Evolutionary conservation across 2,888 invertebrate genomes (phyloP).

Genomic region (Cantharis nigra): DNA sequence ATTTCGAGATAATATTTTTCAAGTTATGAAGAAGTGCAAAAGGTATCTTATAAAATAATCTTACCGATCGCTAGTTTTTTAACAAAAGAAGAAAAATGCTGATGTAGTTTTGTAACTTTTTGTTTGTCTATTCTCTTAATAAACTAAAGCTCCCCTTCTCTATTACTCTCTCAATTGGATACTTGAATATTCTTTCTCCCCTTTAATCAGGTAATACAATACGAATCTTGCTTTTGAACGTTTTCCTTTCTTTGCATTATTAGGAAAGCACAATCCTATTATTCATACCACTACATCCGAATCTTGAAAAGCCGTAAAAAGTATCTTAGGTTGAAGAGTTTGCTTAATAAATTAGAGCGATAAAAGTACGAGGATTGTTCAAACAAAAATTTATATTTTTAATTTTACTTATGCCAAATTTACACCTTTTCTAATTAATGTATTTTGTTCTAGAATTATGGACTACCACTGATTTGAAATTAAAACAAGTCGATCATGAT

Average conservation of each 20-base stretch:
- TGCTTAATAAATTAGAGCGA: not conserved
- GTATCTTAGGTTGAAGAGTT: not conserved
- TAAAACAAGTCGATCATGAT: slow-evolving; percentile 18
- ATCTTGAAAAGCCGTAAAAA: not conserved
- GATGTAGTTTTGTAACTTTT: not conserved
- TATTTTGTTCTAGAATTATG: not conserved
- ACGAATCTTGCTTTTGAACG: not conserved
- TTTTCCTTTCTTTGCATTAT: not conserved
- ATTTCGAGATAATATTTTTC: no score
- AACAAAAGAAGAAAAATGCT: not conserved
- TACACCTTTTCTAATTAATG: no score
- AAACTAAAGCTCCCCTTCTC: not conserved
- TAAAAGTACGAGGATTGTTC: not conserved
- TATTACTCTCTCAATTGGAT: not conserved
- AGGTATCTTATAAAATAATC: no score
- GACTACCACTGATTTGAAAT: not conserved
- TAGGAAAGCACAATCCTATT: not conserved
- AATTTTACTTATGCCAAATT: no score
- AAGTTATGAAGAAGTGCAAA: no score
- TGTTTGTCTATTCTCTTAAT: not conserved
- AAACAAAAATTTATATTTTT: not conserved
- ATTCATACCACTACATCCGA: not conserved
- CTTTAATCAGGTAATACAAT: not conserved
- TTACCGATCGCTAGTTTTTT: not conserved
- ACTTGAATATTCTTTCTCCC: not conserved